Conservation (phyloP, 2,113 vertebrate species). For the Poeciliopsis prolifica region DNA sequence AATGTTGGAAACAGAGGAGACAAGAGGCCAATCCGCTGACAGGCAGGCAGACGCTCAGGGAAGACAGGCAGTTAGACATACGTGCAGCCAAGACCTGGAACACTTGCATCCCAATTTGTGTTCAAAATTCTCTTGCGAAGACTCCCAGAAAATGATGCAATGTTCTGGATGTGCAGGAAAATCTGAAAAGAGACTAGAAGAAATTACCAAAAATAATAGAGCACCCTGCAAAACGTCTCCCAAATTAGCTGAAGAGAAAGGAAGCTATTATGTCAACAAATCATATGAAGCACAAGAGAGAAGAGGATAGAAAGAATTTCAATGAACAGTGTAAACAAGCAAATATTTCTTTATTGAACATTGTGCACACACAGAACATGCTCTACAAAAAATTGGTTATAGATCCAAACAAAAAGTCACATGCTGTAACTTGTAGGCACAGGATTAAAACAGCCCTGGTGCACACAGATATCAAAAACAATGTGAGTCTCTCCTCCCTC, state of each 20-base stretch:
- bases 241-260: neutral
- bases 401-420: neutral
- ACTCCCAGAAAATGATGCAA: conserved; percentile 26
- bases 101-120: conserved; percentile 47
- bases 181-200: conserved; percentile 10
- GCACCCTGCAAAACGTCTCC: neutral
- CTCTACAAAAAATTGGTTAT: neutral
- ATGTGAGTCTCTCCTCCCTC: neutral
- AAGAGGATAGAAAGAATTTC: neutral
- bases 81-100: conserved; percentile 20
- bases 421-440: neutral
- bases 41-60: conserved; percentile 28
- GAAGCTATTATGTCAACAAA: conserved; percentile 1
- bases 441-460: conserved; percentile 1
- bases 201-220: conserved; percentile 1
- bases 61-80: conserved; percentile 31
- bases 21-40: conserved; percentile 30
- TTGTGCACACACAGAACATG: neutral
- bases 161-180: conserved; percentile 14
- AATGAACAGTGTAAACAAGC: neutral
- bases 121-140: conserved; percentile 24
- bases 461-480: conserved; percentile 1
- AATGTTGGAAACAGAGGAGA: conserved; percentile 41
- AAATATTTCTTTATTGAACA: neutral
- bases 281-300: neutral